Evolutionary conservation across 2,113 vertebrate species (phyloP).

Genomic region (Andinoacara biseriatus): DNA sequence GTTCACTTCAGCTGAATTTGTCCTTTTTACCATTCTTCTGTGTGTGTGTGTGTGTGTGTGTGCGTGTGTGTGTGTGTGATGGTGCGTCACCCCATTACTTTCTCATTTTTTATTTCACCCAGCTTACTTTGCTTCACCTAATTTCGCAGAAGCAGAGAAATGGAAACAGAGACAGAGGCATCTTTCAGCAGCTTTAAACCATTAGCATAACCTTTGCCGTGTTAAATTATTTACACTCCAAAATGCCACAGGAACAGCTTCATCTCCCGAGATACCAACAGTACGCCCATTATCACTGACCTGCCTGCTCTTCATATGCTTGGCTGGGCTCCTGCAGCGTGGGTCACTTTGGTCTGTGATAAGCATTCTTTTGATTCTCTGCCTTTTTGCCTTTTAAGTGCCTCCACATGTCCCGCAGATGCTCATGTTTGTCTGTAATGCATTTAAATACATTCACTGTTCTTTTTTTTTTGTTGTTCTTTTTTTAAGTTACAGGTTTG

Average conservation of each 20-base stretch:
- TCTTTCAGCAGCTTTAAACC: neutral
- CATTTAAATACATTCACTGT: neutral
- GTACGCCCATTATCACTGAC: neutral
- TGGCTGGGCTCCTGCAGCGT: neutral
- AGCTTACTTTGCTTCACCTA: neutral
- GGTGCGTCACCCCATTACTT: neutral
- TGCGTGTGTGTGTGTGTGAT: neutral
- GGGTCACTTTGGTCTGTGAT: neutral
- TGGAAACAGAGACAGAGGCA: neutral
- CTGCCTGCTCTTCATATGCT: constrained; percentile 7
- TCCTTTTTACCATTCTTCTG: neutral
- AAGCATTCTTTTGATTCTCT: neutral
- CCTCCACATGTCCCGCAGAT: neutral
- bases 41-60: neutral
- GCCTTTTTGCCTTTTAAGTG: neutral
- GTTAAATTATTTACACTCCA: constrained; percentile 2
- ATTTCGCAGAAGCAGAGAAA: neutral
- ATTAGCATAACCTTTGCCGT: neutral
- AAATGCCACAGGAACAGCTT: neutral
- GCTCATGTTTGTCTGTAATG: neutral
- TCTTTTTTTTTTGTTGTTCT: too few relatives aligned
- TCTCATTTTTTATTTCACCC: neutral
- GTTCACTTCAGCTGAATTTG: neutral
- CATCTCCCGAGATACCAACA: neutral
- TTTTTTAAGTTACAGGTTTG: neutral